phyloP scores from a whole-genome alignment of 2,888 invertebrate species.

The Drosophila emarginata region DNA sequence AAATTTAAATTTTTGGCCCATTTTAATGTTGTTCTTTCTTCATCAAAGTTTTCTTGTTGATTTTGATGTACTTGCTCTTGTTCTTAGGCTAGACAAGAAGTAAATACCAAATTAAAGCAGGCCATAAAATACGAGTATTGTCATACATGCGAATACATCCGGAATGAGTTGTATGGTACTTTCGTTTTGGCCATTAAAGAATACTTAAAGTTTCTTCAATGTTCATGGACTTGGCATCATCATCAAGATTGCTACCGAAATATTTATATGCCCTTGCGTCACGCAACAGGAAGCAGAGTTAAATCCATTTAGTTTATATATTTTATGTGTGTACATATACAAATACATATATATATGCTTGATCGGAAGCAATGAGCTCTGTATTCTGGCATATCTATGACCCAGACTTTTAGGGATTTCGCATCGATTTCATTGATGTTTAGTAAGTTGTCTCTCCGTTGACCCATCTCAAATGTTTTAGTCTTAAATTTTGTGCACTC shows the following conservation, averaged over 20 bases:
- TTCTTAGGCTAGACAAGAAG: slow-evolving; percentile 33
- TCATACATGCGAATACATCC: background rate
- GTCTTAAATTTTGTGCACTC: background rate
- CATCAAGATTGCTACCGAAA: background rate
- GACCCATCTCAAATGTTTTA: slow-evolving; percentile 1
- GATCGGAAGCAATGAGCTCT: background rate
- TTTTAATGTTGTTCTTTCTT: slow-evolving; percentile 51
- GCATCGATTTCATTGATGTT: background rate
- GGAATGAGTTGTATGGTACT: background rate
- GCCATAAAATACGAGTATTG: slow-evolving; percentile 5
- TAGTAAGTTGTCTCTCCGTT: background rate
- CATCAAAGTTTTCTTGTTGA: slow-evolving; percentile 19
- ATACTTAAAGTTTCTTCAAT: background rate
- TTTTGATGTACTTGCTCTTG: slow-evolving; percentile 26
- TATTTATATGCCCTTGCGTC: background rate
- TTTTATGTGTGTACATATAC: too few species aligned
- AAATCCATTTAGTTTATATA: background rate
- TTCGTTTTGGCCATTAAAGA: background rate
- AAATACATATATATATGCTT: background rate
- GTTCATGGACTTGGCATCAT: background rate
- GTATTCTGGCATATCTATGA: background rate
- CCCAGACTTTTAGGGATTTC: background rate
- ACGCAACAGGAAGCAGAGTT: background rate
- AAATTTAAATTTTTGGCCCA: slow-evolving; percentile 72
- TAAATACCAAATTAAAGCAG: slow-evolving; percentile 26